Evolutionary conservation across 2,888 invertebrate species (phyloP).

Genomic region (Tetragonisca angustula): DNA sequence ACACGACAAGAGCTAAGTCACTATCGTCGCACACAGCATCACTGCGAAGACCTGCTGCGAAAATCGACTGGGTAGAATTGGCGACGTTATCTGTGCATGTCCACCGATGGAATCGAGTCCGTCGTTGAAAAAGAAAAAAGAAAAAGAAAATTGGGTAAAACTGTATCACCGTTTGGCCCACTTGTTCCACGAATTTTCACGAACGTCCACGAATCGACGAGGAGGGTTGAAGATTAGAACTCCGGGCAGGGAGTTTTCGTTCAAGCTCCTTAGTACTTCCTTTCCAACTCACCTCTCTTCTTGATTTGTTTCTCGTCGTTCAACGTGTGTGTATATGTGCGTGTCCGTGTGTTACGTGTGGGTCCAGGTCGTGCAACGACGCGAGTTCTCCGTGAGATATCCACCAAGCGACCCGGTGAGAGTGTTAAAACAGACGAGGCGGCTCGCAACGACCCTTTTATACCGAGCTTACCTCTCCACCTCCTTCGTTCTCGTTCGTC

Average conservation of each 20-base stretch:
- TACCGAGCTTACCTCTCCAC: constrained; percentile 77
- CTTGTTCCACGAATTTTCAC: constrained; percentile 18
- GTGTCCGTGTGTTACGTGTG: constrained; percentile 1
- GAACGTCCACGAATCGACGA: constrained; percentile 23
- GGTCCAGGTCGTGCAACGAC: constrained; percentile 35
- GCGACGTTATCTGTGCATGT: background rate
- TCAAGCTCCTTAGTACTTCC: constrained; percentile 3
- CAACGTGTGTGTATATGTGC: constrained; percentile 7
- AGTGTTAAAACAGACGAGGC: constrained; percentile 83
- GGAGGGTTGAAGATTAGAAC: background rate
- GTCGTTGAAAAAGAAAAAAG: background rate
- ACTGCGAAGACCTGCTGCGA: constrained; percentile 34
- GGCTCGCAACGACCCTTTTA: constrained; percentile 80
- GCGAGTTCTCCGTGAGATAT: constrained; percentile 65
- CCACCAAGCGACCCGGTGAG: constrained; percentile 77
- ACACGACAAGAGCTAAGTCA: constrained; percentile 41
- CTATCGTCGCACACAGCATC: constrained; percentile 62
- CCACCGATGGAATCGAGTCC: constrained; percentile 14
- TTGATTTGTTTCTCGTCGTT: constrained; percentile 32
- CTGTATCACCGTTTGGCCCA: constrained; percentile 13
- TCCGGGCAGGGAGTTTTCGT: background rate
- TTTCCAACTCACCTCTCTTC: constrained; percentile 66
- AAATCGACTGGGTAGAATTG: background rate
- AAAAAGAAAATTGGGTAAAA: background rate
- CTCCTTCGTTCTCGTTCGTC: constrained; percentile 72